Conservation (phyloP, 2,113 vertebrate genomes). For the Pedetes capensis region DNA sequence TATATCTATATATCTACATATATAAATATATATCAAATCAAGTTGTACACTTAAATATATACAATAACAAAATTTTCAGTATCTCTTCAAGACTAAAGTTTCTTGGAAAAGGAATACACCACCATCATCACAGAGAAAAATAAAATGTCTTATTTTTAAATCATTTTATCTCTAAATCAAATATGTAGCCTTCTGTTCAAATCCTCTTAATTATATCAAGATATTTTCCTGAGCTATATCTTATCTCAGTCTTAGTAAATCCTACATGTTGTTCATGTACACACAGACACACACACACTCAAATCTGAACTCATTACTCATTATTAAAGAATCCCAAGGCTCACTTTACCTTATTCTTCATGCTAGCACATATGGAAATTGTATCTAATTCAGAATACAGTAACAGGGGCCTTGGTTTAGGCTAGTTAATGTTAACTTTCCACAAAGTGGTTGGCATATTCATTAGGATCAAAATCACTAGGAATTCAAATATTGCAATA, state of each 20-base stretch:
- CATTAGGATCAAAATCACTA: constrained; percentile 55
- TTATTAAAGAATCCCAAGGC: background rate
- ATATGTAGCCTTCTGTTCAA: background rate
- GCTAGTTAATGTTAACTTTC: constrained; percentile 42
- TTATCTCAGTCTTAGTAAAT: background rate
- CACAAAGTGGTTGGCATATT: constrained; percentile 41
- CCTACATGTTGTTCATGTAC: background rate
- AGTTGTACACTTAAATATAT: background rate
- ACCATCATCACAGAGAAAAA: background rate
- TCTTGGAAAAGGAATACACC: background rate
- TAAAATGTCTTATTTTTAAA: background rate
- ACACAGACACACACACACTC: background rate
- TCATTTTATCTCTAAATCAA: background rate
- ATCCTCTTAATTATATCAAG: background rate
- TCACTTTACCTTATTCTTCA: background rate
- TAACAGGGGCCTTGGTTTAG: constrained; percentile 40
- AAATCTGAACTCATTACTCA: background rate
- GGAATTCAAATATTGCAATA: constrained; percentile 59
- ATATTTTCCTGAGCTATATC: background rate
- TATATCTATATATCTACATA: no score
- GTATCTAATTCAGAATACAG: constrained; percentile 18
- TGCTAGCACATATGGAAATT: background rate
- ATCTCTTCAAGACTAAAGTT: background rate
- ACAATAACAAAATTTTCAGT: background rate
- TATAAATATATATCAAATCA: background rate